A percentile compares a stretch with the other conserved stretches of the same genome.
These are phyloP conservation scores for Colaptes auratus DNA, from an alignment of 2,113 vertebrate species.

Conservation along the genomic window DNA sequence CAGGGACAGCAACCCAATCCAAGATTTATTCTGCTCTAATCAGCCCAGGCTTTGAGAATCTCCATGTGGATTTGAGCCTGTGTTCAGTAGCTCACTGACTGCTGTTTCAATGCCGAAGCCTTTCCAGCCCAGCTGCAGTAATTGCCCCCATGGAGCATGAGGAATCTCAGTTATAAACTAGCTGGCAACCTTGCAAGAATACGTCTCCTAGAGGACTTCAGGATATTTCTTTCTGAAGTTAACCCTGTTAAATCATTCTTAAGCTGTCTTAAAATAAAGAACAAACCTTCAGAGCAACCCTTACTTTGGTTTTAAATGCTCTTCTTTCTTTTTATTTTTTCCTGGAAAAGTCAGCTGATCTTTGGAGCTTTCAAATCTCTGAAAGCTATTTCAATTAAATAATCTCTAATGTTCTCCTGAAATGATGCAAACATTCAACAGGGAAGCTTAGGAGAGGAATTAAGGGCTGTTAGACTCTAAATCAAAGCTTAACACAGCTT, in stretches of 20 bases:
- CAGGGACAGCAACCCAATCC: not conserved
- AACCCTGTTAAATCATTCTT: constrained; percentile 66
- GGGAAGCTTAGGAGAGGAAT: not conserved
- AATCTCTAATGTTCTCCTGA: not conserved
- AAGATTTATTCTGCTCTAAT: constrained; percentile 64
- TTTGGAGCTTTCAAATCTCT: not conserved
- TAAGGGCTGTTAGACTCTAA: not conserved
- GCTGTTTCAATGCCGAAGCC: constrained; percentile 44
- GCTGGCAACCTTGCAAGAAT: constrained; percentile 58
- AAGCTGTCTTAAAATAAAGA: constrained; percentile 52
- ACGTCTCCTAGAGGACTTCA: constrained; percentile 58
- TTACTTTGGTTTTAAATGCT: constrained; percentile 37
- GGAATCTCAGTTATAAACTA: constrained; percentile 63
- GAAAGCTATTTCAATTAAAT: constrained; percentile 17
- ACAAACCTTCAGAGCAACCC: constrained; percentile 17
- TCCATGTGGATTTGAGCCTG: constrained; percentile 53
- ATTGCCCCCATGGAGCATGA: constrained; percentile 50
- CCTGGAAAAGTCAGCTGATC: not conserved
- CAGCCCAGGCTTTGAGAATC: constrained; percentile 31
- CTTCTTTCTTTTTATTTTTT: not conserved
- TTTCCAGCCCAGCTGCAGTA: constrained; percentile 62
- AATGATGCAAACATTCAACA: constrained; percentile 7
- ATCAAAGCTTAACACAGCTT: not conserved
- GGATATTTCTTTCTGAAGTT: constrained; percentile 53
- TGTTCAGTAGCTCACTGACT: constrained; percentile 53